phyloP scores from a whole-genome alignment of 2,113 vertebrate species.

The Cynoglossus semilaevis region DNA sequence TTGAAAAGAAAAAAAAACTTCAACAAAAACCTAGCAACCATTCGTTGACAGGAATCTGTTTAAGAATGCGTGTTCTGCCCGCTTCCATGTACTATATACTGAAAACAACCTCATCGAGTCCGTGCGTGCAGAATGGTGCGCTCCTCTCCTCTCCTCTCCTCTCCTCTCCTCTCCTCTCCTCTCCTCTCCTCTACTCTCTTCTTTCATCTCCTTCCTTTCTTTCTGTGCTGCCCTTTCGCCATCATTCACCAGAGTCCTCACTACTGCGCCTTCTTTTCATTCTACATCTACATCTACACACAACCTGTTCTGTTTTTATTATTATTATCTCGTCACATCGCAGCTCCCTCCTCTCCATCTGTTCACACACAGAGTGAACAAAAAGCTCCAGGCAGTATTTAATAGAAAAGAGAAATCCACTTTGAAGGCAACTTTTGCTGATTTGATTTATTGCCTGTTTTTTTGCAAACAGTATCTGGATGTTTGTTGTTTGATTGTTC shows the following conservation, averaged over 20 bases:
- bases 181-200: neutral
- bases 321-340: neutral
- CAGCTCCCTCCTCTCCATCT: neutral
- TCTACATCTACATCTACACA: no score
- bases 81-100: neutral
- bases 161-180: neutral
- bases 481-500: no score
- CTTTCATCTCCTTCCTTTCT: neutral
- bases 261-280: no score
- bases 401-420: neutral
- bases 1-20: conserved; percentile 46
- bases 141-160: neutral
- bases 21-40: neutral
- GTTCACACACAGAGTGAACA: neutral
- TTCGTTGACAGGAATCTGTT: neutral
- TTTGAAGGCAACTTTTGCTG: neutral
- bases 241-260: no score
- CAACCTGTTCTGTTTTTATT: neutral
- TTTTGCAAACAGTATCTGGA: neutral
- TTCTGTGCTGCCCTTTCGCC: no score
- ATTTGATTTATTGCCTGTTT: neutral
- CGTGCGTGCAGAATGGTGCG: neutral
- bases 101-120: neutral
- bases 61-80: neutral
- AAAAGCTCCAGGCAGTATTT: neutral